These are phyloP conservation scores for Origma solitaria DNA, from an alignment of 2,113 vertebrate genomes.

Conservation along the genomic window DNA sequence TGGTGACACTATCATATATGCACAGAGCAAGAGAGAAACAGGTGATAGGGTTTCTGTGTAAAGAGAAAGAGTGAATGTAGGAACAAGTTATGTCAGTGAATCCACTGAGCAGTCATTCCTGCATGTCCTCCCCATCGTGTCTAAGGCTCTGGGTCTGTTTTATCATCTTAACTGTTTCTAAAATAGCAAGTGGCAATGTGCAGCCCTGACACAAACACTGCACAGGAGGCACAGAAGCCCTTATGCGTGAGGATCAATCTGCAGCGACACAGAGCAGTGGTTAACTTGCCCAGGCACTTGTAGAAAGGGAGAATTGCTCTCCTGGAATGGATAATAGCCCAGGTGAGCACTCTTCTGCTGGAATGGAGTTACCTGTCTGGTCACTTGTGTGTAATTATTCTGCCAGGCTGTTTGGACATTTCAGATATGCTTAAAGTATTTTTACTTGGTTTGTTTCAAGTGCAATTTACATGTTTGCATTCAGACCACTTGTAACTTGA, in stretches of 20 bases:
- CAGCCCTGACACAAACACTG: not conserved
- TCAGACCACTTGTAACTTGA: not conserved
- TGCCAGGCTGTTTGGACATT: not conserved
- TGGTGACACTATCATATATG: not conserved
- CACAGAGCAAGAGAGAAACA: not conserved
- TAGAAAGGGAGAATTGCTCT: not conserved
- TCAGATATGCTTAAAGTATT: not conserved
- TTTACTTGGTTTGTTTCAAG: not conserved
- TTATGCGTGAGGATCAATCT: not conserved
- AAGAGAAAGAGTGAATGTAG: not conserved
- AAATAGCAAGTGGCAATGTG: not conserved
- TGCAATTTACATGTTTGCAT: not conserved
- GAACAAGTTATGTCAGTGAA: not conserved
- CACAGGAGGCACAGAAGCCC: not conserved
- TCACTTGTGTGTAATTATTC: not conserved
- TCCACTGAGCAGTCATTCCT: not conserved
- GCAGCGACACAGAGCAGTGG: not conserved
- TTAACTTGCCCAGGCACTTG: not conserved
- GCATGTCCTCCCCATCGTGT: not conserved
- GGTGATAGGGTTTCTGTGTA: not conserved
- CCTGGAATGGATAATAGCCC: not conserved
- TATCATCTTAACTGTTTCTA: not conserved
- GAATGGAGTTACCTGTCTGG: not conserved
- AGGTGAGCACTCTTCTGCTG: not conserved
- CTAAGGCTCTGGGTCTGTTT: not conserved